phyloP scores from a whole-genome alignment of 2,113 vertebrate species.

The Scophthalmus maximus region DNA sequence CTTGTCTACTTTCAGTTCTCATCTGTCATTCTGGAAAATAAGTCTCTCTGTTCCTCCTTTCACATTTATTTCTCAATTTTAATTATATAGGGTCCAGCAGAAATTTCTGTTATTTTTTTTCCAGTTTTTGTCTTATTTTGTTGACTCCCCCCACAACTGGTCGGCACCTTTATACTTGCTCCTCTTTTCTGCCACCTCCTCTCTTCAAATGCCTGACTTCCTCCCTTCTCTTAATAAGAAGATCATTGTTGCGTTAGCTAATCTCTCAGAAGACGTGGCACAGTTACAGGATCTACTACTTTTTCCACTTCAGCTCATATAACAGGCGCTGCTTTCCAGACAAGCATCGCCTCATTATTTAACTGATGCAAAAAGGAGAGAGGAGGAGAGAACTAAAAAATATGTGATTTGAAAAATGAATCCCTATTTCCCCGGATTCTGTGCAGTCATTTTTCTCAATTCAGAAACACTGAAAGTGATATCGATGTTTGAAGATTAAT shows the following conservation, averaged over 20 bases:
- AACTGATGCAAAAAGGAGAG: constrained; percentile 15
- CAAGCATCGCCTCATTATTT: constrained; percentile 42
- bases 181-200: constrained; percentile 1
- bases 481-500: constrained; percentile 60
- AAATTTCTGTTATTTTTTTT: constrained; percentile 11
- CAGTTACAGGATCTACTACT: constrained; percentile 54
- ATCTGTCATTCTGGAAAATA: constrained; percentile 46
- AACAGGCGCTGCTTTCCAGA: constrained; percentile 37
- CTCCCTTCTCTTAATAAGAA: constrained; percentile 32
- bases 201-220: constrained; percentile 42
- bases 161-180: constrained; percentile 22
- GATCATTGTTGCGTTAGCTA: constrained; percentile 51
- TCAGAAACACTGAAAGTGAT: constrained; percentile 2
- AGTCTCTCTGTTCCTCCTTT: background rate
- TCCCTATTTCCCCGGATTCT: constrained; percentile 15
- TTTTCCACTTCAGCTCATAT: constrained; percentile 31
- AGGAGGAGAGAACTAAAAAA: background rate
- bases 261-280: constrained; percentile 74
- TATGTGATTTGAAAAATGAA: constrained; percentile 42
- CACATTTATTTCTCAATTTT: background rate
- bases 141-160: constrained; percentile 9
- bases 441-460: constrained; percentile 3
- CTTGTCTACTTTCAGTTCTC: constrained; percentile 51
- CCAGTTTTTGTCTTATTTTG: background rate
- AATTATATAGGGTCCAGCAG: background rate